Conservation (phyloP, 2,113 vertebrate species). For the Noturus placidus region DNA sequence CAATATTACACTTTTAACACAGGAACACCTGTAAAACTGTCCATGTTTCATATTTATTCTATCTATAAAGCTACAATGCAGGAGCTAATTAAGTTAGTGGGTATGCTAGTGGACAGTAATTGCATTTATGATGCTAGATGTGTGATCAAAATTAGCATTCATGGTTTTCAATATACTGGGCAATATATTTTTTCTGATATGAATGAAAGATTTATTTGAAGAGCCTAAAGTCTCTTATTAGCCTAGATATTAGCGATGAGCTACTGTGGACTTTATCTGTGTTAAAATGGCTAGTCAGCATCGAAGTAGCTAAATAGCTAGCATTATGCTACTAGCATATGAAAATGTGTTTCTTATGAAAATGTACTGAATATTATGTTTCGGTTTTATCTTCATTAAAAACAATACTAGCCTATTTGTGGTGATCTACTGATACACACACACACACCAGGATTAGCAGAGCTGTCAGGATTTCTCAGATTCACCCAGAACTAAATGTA, state of each 20-base stretch:
- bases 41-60: neutral
- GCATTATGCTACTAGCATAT: neutral
- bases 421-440: neutral
- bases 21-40: neutral
- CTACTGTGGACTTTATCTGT: neutral
- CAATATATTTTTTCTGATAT: neutral
- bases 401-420: neutral
- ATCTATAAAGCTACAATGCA: neutral
- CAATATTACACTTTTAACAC: neutral
- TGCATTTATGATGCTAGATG: neutral
- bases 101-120: neutral
- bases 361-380: neutral
- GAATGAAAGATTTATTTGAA: neutral
- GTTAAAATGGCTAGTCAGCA: neutral
- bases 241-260: neutral
- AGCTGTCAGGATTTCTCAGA: neutral
- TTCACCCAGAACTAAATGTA: neutral
- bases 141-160: neutral
- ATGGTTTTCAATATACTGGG: neutral
- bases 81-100: neutral
- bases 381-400: neutral
- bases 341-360: neutral
- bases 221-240: neutral
- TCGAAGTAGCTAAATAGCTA: neutral
- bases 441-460: neutral